phyloP scores from a whole-genome alignment of 1,140 invertebrate genomes.

The Proales similis region DNA sequence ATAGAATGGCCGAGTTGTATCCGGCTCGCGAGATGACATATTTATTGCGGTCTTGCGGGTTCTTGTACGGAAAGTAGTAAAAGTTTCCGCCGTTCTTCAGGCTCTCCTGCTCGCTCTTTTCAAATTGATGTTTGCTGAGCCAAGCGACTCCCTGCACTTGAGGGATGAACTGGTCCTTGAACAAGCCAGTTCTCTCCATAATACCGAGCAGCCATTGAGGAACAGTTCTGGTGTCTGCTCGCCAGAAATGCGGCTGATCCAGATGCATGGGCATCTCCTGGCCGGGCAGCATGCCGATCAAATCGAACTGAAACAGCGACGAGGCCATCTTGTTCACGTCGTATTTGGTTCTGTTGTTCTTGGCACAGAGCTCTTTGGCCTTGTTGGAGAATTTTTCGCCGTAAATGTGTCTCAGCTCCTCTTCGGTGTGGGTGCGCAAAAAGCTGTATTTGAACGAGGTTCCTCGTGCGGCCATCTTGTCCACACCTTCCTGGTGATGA shows the following conservation, averaged over 20 bases:
- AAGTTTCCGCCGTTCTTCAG: conserved; percentile 30
- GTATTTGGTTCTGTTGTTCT: background rate
- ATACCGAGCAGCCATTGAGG: conserved; percentile 33
- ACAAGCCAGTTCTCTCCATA: conserved; percentile 30
- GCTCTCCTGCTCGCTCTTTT: conserved; percentile 1
- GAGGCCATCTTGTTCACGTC: background rate
- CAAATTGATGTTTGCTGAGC: background rate
- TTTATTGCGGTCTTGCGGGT: conserved; percentile 7
- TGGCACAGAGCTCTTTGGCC: conserved; percentile 8
- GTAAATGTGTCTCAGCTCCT: conserved; percentile 6
- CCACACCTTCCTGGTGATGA: conserved; percentile 23
- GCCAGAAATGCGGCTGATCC: conserved; percentile 30
- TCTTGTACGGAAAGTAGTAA: conserved; percentile 30
- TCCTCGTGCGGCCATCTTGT: conserved; percentile 23
- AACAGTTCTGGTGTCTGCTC: conserved; percentile 8
- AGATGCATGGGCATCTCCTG: conserved; percentile 36
- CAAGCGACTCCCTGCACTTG: conserved; percentile 33
- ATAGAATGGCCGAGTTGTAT: conserved; percentile 14
- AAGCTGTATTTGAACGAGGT: conserved; percentile 17
- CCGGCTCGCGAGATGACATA: conserved; percentile 18
- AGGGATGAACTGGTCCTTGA: conserved; percentile 29
- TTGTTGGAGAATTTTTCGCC: background rate
- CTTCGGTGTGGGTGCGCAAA: background rate
- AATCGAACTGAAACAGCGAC: conserved; percentile 29
- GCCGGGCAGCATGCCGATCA: conserved; percentile 18